Evolutionary conservation across 2,888 invertebrate genomes (phyloP), one percentile per base, ranked within the genome.

Genomic region (Peribatodes rhomboidaria): DNA sequence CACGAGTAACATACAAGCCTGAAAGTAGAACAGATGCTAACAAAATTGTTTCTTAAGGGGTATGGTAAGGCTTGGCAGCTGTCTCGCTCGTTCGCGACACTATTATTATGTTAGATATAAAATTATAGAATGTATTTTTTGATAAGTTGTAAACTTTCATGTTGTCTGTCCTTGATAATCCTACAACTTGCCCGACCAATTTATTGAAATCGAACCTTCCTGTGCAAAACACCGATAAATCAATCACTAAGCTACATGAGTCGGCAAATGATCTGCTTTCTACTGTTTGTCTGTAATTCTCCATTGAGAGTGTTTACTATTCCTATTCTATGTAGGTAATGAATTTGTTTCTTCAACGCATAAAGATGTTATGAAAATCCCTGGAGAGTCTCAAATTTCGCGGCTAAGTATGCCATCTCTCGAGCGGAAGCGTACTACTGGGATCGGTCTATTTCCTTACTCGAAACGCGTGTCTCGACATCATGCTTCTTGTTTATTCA

Each of bases 331-430:
- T 16, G 46, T n/a, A n/a, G n/a, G n/a, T 59, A 63, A 62, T 60
- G 11, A 57, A 60, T 57, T 47, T 46, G 44, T 57, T 62, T 59
- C 46, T 20, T 60, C 22, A 18, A 52, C 35, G 20, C 33, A 54
- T 64, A 60, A 60, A 49, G 54, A 64, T 55, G 55, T 50, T 60
- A 55, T 55, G 42, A 65, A 27, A 1, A 31, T 11, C 55, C 20
- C 49, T 39, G 20, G 59, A 37, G 64, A 44, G 59, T 59, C 59
- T 64, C 54, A 59, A 55, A 65, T 65, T 65, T 65, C 59, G 41
- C 37, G 10, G 27, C 64, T 60, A 59, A 64, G 59, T 50, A 42
- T 50, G 59, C 37, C 50, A 50, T 65, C 41, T 39, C 22, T 65
- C 55, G n/a, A 49, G 58, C 49, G 54, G 18, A 42, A 39, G 42